These are phyloP conservation scores for Meteorus sp. DNA, from an alignment of 1,140 invertebrate genomes.

Conservation along the genomic window DNA sequence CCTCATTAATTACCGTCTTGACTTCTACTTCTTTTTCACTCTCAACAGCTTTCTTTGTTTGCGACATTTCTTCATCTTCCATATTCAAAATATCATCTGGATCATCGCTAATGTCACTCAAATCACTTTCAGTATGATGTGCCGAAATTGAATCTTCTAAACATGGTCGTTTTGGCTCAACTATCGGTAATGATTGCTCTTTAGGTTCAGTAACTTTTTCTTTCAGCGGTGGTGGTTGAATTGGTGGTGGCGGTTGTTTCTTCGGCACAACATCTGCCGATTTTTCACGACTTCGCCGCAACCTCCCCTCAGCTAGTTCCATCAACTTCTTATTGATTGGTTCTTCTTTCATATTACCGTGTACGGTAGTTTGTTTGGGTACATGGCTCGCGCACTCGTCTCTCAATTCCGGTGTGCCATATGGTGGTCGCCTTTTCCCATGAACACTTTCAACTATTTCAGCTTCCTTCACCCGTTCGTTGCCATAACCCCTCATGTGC, in stretches of 20 bases:
- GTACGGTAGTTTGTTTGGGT: constrained; percentile 49
- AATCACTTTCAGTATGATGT: constrained; percentile 68
- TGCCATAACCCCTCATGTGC: constrained; percentile 48
- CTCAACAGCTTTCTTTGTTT: constrained; percentile 26
- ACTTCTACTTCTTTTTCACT: constrained; percentile 27
- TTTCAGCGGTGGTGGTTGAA: constrained; percentile 35
- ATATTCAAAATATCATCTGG: constrained; percentile 82
- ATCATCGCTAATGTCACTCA: constrained; percentile 86
- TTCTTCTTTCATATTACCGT: constrained; percentile 56
- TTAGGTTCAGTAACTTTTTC: constrained; percentile 50
- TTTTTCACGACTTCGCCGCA: constrained; percentile 49
- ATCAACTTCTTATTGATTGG: constrained; percentile 58
- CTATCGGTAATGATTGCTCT: constrained; percentile 41
- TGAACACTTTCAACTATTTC: constrained; percentile 43
- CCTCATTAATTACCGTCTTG: constrained; percentile 29
- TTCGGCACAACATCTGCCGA: constrained; percentile 49
- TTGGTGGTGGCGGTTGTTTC: constrained; percentile 35
- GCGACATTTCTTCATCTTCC: constrained; percentile 62
- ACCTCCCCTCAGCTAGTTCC: constrained; percentile 54
- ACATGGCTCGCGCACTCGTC: constrained; percentile 45
- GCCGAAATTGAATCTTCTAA: constrained; percentile 59
- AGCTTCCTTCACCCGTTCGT: constrained; percentile 52
- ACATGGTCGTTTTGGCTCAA: constrained; percentile 59
- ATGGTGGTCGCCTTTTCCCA: constrained; percentile 49
- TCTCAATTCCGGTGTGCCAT: constrained; percentile 45